phyloP scores from a whole-genome alignment of 2,888 invertebrate species.

The Cremastobaeus sp. region DNA sequence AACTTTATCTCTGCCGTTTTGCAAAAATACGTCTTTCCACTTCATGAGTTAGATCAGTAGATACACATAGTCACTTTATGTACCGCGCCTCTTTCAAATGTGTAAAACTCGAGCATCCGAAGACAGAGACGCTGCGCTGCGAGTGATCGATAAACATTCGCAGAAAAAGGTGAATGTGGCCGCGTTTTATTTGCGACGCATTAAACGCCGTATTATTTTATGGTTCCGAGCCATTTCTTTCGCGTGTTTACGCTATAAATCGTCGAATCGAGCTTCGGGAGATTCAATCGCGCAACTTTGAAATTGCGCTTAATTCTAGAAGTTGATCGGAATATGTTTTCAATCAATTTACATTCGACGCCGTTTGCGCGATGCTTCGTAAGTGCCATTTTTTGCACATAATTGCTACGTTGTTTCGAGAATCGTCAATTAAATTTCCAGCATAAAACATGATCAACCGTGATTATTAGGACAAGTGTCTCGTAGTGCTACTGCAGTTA shows the following conservation, averaged over 20 bases:
- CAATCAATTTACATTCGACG: too few species aligned
- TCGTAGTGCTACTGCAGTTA: constrained; percentile 63
- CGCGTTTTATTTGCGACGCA: constrained; percentile 30
- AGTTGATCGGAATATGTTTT: too few species aligned
- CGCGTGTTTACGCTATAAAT: neutral
- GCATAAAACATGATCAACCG: constrained; percentile 49
- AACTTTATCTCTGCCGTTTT: constrained; percentile 55
- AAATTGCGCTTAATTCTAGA: too few species aligned
- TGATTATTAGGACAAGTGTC: constrained; percentile 64
- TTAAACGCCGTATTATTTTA: constrained; percentile 20
- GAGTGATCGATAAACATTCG: constrained; percentile 48
- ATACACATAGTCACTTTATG: constrained; percentile 47
- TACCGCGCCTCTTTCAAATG: constrained; percentile 23
- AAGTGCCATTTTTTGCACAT: constrained; percentile 23
- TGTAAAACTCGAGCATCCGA: constrained; percentile 48
- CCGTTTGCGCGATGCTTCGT: too few species aligned
- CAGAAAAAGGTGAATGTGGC: constrained; percentile 23
- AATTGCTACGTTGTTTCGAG: constrained; percentile 18
- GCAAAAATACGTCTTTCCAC: constrained; percentile 54
- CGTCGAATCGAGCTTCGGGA: too few species aligned
- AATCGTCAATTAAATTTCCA: constrained; percentile 36
- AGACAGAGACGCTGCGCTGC: constrained; percentile 27
- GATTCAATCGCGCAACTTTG: too few species aligned
- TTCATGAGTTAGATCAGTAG: constrained; percentile 55
- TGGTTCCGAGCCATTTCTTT: constrained; percentile 14